Evolutionary conservation across 2,797 vertebrate genomes (phyloP).

Genomic region (Ibycter americanus): DNA sequence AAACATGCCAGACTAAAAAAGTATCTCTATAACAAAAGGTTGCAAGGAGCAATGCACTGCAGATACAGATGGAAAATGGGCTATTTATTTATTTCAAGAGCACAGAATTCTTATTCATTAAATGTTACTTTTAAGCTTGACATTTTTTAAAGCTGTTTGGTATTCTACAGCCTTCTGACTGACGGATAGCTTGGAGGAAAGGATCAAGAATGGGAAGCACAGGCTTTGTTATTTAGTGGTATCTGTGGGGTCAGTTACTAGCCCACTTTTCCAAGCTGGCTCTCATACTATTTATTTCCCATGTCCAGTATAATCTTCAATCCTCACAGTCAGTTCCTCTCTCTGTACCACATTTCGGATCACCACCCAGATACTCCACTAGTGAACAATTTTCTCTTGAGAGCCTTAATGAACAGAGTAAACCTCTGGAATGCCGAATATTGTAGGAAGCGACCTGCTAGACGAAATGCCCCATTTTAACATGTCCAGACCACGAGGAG

Average conservation of each 20-base stretch:
- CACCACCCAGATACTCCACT: not conserved
- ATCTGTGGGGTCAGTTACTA: not conserved
- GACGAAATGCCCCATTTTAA: not conserved
- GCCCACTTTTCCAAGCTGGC: not conserved
- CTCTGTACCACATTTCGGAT: not conserved
- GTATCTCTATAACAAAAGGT: not conserved
- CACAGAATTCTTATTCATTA: not conserved
- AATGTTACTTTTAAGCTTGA: not conserved
- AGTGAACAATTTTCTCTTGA: not conserved
- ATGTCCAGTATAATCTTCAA: not conserved
- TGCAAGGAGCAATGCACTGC: not conserved
- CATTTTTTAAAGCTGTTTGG: not conserved
- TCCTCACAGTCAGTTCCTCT: not conserved
- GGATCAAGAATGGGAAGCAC: not conserved
- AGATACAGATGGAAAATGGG: not conserved
- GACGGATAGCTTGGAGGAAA: not conserved
- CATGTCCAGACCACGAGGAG: accelerated
- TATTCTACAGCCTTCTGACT: not conserved
- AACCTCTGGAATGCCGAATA: not conserved
- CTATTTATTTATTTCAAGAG: conserved; percentile 7
- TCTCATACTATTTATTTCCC: not conserved
- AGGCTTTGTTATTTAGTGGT: accelerated
- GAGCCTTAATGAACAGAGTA: not conserved
- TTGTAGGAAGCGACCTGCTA: not conserved
- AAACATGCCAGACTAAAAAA: not conserved